Conservation (phyloP, 2,797 vertebrate genomes). For the Menidia menidia region DNA sequence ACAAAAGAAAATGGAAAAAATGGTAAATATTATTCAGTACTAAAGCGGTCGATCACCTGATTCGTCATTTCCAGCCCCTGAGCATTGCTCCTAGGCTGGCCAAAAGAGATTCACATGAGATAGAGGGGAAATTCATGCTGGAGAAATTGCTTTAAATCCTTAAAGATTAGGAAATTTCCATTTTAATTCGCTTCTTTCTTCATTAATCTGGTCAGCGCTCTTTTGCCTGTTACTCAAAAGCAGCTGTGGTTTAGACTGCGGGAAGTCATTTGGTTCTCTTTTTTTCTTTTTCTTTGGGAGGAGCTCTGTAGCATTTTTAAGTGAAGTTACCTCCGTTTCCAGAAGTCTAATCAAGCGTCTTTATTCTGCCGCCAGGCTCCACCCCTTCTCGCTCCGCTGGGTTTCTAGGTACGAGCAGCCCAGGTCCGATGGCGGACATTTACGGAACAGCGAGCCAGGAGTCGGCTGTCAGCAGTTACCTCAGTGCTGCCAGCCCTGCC, state of each 20-base stretch:
- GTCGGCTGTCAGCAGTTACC: slow-evolving; percentile 97
- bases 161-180: slow-evolving; percentile 24
- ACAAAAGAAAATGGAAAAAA: not conserved
- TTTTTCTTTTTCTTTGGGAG: not conserved
- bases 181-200: slow-evolving; percentile 13
- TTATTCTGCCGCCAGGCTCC: slow-evolving; percentile 82
- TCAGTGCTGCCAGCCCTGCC: slow-evolving; percentile 96
- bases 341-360: not conserved
- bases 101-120: slow-evolving; percentile 10
- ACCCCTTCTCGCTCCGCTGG: slow-evolving; percentile 94
- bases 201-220: not conserved
- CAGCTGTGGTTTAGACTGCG: not conserved
- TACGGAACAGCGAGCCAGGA: slow-evolving; percentile 96
- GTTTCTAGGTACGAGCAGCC: slow-evolving; percentile 97
- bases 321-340: not conserved
- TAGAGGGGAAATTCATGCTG: not conserved
- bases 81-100: not conserved
- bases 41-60: not conserved
- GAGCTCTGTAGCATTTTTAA: too few species aligned
- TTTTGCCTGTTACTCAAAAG: not conserved
- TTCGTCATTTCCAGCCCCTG: not conserved
- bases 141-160: slow-evolving; percentile 20
- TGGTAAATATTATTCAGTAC: not conserved
- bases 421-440: slow-evolving; percentile 97
- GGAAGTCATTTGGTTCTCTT: not conserved